Percentiles rank a stretch among this genome's conserved stretches.
Evolutionary conservation across 2,888 invertebrate genomes (phyloP).

Genomic region (Oscheius onirici): DNA sequence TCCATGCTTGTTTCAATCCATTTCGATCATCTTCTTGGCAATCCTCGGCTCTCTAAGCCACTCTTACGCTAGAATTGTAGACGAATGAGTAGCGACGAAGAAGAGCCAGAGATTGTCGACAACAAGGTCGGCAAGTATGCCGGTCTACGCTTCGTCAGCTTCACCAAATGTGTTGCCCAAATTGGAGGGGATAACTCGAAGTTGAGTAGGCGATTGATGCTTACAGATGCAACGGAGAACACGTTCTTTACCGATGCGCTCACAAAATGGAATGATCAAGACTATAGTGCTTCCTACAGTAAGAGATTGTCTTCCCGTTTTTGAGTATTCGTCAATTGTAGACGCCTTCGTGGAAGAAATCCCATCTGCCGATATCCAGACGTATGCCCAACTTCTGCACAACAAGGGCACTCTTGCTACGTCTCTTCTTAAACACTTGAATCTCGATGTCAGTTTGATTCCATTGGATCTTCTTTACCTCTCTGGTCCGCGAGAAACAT

Average conservation of each 20-base stretch:
- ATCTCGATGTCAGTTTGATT: slow-evolving; percentile 80
- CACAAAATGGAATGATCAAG: slow-evolving; percentile 88
- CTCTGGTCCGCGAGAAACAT: too few relatives aligned
- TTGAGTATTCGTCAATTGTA: slow-evolving; percentile 60
- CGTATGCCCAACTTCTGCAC: slow-evolving; percentile 85
- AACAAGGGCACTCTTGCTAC: slow-evolving; percentile 72
- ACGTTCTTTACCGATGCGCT: slow-evolving; percentile 85
- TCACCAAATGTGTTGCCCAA: slow-evolving; percentile 44
- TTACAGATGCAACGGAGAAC: slow-evolving; percentile 76
- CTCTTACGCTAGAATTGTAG: background rate
- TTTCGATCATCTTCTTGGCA: background rate
- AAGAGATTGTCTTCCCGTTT: slow-evolving; percentile 76
- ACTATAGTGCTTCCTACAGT: slow-evolving; percentile 79
- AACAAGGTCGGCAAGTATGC: background rate
- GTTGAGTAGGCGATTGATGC: slow-evolving; percentile 27
- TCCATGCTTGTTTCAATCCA: too few relatives aligned
- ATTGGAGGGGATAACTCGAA: slow-evolving; percentile 50
- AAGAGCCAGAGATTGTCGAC: background rate
- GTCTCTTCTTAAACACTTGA: slow-evolving; percentile 81
- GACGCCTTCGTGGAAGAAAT: slow-evolving; percentile 81
- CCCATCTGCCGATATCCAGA: slow-evolving; percentile 79
- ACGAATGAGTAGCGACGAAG: background rate
- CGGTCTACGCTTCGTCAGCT: slow-evolving; percentile 28
- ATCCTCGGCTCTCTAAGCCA: background rate
- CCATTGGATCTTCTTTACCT: too few relatives aligned